A percentile compares a stretch with the other conserved stretches of the same genome.
Evolutionary conservation across 2,888 invertebrate genomes (phyloP).

Genomic region (Tromatobia lineatoria): DNA sequence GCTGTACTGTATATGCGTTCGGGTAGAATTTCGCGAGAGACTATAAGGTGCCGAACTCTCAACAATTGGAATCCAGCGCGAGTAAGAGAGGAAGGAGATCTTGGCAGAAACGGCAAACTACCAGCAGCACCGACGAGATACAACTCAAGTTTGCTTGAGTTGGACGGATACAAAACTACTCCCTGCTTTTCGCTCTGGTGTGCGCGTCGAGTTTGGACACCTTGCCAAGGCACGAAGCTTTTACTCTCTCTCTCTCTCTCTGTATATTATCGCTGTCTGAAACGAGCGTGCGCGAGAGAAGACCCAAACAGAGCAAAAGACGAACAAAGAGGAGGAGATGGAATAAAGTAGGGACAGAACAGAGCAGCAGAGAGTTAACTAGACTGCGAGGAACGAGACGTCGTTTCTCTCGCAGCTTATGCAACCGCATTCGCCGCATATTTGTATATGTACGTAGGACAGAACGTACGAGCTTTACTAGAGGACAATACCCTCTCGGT

Average conservation of each 20-base stretch:
- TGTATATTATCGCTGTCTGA: constrained; percentile 59
- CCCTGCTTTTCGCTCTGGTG: constrained; percentile 3
- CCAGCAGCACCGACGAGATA: constrained; percentile 59
- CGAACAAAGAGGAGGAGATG: constrained; percentile 14
- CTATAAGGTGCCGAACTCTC: neutral
- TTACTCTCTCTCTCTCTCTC: constrained; percentile 25
- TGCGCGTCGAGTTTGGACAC: constrained; percentile 63
- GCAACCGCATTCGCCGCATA: constrained; percentile 56
- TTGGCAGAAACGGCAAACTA: constrained; percentile 15
- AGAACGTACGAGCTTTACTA: constrained; percentile 42
- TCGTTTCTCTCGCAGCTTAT: constrained; percentile 51
- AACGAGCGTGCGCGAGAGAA: constrained; percentile 14
- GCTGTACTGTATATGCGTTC: constrained; percentile 7
- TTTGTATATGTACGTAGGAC: constrained; percentile 13
- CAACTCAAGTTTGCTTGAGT: constrained; percentile 71
- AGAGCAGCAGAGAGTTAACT: constrained; percentile 21
- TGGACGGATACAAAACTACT: constrained; percentile 32
- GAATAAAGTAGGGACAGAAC: constrained; percentile 27
- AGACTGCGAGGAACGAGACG: constrained; percentile 27
- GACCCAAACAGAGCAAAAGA: constrained; percentile 34
- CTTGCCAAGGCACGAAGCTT: constrained; percentile 71
- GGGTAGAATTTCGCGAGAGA: constrained; percentile 21
- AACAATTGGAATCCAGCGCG: neutral
- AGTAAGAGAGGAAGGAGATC: constrained; percentile 1
- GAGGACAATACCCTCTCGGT: constrained; percentile 64